Evolutionary conservation across 2,888 invertebrate genomes (phyloP).

Genomic region (Epirrita christyi): DNA sequence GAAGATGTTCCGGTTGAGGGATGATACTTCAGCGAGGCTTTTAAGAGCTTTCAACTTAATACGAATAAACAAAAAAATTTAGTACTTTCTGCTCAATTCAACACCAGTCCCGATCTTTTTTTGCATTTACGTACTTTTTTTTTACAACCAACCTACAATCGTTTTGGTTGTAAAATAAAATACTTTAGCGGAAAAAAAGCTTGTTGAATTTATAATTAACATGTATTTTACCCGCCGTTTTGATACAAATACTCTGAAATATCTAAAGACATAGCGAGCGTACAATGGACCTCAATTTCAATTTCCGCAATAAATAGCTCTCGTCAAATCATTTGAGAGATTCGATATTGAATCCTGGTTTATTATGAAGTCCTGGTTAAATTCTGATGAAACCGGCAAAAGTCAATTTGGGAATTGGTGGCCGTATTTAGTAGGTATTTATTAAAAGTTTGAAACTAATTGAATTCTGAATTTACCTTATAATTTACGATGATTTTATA

Average conservation of each 20-base stretch:
- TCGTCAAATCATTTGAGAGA: constrained; percentile 14
- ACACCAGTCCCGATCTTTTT: too few species aligned
- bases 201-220: not conserved
- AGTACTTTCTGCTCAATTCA: too few species aligned
- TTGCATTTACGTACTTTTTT: too few species aligned
- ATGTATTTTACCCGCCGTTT: not conserved
- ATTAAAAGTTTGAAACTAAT: too few species aligned
- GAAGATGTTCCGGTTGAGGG: too few species aligned
- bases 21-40: too few species aligned
- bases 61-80: too few species aligned
- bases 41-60: too few species aligned
- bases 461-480: too few species aligned
- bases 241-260: constrained; percentile 13
- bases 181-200: not conserved
- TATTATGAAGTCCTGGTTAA: constrained; percentile 20
- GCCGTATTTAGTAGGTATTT: not conserved
- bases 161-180: too few species aligned
- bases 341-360: constrained; percentile 20
- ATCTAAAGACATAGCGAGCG: constrained; percentile 12
- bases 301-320: constrained; percentile 20
- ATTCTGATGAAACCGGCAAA: constrained; percentile 13
- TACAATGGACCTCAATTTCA: constrained; percentile 14
- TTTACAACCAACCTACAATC: too few species aligned
- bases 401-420: constrained; percentile 16
- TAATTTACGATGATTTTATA: too few species aligned